A percentile compares a stretch with the other conserved stretches of the same genome.
phyloP scores from a whole-genome alignment of 2,888 invertebrate species.

The Dorcus parallelipipedus region DNA sequence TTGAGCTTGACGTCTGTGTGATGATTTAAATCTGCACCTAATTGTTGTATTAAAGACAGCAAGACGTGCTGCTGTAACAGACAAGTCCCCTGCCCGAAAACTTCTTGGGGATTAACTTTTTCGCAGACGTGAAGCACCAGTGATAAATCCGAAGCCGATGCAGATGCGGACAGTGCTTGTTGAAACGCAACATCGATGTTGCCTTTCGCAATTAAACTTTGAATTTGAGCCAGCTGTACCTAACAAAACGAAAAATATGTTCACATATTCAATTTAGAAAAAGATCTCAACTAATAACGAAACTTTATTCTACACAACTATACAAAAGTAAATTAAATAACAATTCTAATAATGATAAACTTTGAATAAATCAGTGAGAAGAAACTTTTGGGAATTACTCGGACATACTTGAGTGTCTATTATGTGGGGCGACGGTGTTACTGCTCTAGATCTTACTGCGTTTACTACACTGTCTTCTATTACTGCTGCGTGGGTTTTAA shows the following conservation, averaged over 20 bases:
- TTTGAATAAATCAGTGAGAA: not conserved
- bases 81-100: conserved; percentile 70
- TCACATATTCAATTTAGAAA: too few species aligned
- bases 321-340: not conserved
- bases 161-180: conserved; percentile 66
- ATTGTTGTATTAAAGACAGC: conserved; percentile 89
- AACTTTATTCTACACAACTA: not conserved
- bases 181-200: conserved; percentile 88
- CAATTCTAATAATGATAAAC: not conserved
- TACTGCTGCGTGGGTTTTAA: conserved; percentile 59
- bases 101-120: conserved; percentile 72
- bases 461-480: conserved; percentile 58
- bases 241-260: conserved; percentile 31
- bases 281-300: not conserved
- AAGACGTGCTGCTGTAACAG: conserved; percentile 84
- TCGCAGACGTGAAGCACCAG: conserved; percentile 86
- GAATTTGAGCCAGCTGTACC: conserved; percentile 66
- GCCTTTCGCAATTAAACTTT: conserved; percentile 64
- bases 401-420: conserved; percentile 52
- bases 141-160: conserved; percentile 77
- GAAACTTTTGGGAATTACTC: conserved; percentile 6
- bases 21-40: conserved; percentile 82
- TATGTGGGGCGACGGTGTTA: conserved; percentile 68
- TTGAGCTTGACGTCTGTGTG: conserved; percentile 80
- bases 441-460: conserved; percentile 66